Evolutionary conservation across 2,797 vertebrate species (phyloP).

Genomic region (Clarias pachynema): DNA sequence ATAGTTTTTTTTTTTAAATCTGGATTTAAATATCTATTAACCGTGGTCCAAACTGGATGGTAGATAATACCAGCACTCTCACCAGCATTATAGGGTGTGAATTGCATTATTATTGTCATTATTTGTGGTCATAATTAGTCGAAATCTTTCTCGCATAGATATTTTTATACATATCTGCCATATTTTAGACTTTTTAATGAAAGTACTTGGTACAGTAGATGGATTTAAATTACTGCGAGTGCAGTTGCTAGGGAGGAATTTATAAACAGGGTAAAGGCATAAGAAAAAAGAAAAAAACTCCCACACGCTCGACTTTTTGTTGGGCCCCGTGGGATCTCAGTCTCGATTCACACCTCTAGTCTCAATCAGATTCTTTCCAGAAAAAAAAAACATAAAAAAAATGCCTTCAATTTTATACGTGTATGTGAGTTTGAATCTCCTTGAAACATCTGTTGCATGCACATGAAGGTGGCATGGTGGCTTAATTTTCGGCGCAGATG

Average conservation of each 20-base stretch:
- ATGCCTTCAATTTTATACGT: neutral
- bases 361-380: neutral
- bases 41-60: neutral
- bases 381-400: neutral
- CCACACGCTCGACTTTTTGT: neutral
- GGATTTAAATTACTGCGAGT: neutral
- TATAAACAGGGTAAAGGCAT: neutral
- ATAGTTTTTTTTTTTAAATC: neutral
- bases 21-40: neutral
- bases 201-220: neutral
- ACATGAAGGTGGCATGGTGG: too few relatives aligned
- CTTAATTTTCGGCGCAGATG: too few relatives aligned
- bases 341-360: neutral
- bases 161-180: neutral
- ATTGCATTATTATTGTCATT: neutral
- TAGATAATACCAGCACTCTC: neutral
- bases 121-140: neutral
- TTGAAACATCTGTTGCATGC: neutral
- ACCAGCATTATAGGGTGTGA: neutral
- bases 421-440: neutral
- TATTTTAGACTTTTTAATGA: neutral
- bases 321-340: neutral
- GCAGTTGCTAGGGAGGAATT: neutral
- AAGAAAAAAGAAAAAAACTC: neutral
- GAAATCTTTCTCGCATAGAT: neutral